Base-by-base conservation (phyloP, 1,140 invertebrate genomes). In the Heliothis subflexa region DNA sequence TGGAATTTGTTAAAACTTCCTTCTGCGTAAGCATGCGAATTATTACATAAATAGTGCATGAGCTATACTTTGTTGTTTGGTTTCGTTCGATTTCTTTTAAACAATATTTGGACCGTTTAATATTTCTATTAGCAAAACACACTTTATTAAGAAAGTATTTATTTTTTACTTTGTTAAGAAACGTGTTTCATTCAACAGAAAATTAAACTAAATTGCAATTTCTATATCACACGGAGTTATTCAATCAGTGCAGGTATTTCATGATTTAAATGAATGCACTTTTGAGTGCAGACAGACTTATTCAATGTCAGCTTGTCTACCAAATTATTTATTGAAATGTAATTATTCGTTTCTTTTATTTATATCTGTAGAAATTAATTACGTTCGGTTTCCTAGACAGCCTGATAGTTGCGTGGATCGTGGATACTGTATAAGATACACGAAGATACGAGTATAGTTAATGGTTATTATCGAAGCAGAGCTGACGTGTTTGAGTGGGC, bases 251-350 rank as follows among this genome's bases (percentile, higher is more conserved):
- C 18, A 21, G 45, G n/a, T 14, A 52, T 50, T 52, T 68, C 16
- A 28, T 28, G 13, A 33, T 33, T 16, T 55, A 55, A 55, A 16
- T 64, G 45, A 64, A 47, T 66, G 62, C 62, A 66, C 40, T 70
- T 68, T n/a, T 45, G 40, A 13, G 7, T 62, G 33, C 33, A 50
- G 47, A 10, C 28, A 12, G 18, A 70, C 13, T 28, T 9, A 70
- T 11, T 70, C 66, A 52, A 70, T 70, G 66, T 70, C 66, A 70
- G 18, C 14, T 25, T 13, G 18, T 18, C 57, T 14, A 64, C 61
- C 33, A 47, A 45, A 47, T 18, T 21, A 47, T 49, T 5, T 12
- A 47, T 3, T 18, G 66, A n/a, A 62, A 12, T 50, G 21, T 21
- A 64, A 21, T 16, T 21, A 52, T 70, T 28, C 28, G 47, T 70